These are phyloP conservation scores for Chloroceryle aenea DNA, from an alignment of 2,113 vertebrate genomes.

Conservation along the genomic window DNA sequence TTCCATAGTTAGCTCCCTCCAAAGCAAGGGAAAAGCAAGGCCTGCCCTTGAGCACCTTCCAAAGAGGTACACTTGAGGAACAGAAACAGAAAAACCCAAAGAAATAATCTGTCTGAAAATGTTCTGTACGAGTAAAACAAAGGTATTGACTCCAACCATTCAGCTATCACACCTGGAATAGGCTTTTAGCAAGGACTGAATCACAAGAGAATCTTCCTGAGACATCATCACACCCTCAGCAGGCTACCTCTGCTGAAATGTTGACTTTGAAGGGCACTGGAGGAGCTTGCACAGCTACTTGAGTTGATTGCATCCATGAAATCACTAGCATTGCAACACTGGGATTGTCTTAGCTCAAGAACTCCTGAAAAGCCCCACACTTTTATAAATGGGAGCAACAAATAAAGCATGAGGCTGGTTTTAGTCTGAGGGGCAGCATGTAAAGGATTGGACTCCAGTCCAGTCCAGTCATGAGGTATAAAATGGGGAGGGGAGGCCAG, in stretches of 20 bases:
- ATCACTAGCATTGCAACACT: background rate
- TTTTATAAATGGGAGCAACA: background rate
- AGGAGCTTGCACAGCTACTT: background rate
- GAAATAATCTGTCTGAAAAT: background rate
- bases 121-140: background rate
- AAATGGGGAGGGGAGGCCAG: background rate
- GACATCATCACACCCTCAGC: background rate
- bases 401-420: background rate
- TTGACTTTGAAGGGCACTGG: background rate
- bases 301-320: background rate
- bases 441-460: background rate
- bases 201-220: background rate
- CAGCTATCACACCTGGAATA: background rate
- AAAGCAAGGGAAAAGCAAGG: background rate
- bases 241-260: background rate
- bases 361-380: background rate
- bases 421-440: background rate
- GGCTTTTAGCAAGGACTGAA: background rate
- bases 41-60: background rate
- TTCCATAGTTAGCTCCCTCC: background rate
- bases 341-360: background rate
- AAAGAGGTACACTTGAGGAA: background rate
- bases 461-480: background rate
- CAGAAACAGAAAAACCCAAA: background rate
- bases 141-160: background rate